Evolutionary conservation across 1,140 invertebrate genomes (phyloP).

Genomic region (Drosophila pectinifera): DNA sequence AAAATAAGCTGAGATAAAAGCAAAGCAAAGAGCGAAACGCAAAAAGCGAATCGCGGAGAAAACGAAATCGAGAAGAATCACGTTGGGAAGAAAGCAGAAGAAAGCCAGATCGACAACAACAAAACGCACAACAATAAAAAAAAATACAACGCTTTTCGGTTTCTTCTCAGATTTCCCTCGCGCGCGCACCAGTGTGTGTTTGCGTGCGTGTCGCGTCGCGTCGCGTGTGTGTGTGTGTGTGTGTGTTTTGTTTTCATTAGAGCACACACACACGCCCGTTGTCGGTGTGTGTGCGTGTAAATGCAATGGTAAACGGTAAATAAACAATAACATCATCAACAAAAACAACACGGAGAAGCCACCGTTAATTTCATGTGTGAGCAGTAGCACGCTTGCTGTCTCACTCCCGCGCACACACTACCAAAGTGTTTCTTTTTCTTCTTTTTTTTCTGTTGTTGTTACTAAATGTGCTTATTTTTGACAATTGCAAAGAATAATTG

Average conservation of each 20-base stretch:
- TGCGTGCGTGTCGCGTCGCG: conserved; percentile 19
- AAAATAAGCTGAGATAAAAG: background rate
- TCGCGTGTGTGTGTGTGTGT: conserved; percentile 27
- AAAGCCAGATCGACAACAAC: conserved; percentile 6
- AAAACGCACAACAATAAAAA: conserved; percentile 1
- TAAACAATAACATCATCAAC: conserved; percentile 28
- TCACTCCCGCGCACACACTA: conserved; percentile 6
- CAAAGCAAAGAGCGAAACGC: background rate
- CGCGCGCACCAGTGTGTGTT: conserved; percentile 13
- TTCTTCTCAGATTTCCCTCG: conserved; percentile 29
- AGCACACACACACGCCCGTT: conserved; percentile 52
- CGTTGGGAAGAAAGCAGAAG: conserved; percentile 13
- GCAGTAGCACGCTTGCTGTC: conserved; percentile 5
- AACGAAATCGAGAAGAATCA: conserved; percentile 8
- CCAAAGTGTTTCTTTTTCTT: conserved; percentile 12
- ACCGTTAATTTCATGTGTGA: conserved; percentile 9
- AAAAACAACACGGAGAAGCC: conserved; percentile 3
- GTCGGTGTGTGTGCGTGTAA: conserved; percentile 25
- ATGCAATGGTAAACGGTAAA: conserved; percentile 42
- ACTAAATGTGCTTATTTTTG: conserved; percentile 18
- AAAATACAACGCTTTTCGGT: conserved; percentile 16
- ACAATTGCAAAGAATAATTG: conserved; percentile 13
- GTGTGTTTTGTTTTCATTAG: conserved; percentile 48
- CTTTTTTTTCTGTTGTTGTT: conserved; percentile 12
- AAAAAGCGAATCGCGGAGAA: conserved; percentile 1